Evolutionary conservation across 2,888 invertebrate species (phyloP).

Genomic region (Leuctra nigra): DNA sequence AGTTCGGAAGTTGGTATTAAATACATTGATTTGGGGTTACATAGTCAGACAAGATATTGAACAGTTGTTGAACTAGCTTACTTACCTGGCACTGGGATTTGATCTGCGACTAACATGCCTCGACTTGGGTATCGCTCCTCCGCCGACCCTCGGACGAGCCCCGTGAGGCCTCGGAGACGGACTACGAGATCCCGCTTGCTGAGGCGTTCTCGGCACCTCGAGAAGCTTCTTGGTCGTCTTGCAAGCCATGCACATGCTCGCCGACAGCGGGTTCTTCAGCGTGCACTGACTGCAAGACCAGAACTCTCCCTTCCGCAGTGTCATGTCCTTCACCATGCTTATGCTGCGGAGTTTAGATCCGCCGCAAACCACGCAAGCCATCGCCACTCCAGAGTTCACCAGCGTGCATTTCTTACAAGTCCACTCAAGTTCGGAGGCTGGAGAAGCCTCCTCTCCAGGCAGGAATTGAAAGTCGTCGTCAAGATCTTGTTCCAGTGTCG

Average conservation of each 20-base stretch:
- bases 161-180: slow-evolving; percentile 35
- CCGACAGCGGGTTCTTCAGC: slow-evolving; percentile 66
- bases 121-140: slow-evolving; percentile 30
- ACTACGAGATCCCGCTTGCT: slow-evolving; percentile 39
- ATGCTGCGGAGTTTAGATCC: slow-evolving; percentile 71
- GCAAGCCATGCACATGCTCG: slow-evolving; percentile 65
- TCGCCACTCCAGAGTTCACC: slow-evolving; percentile 62
- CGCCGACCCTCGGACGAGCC: slow-evolving; percentile 1
- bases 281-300: slow-evolving; percentile 80
- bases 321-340: slow-evolving; percentile 56
- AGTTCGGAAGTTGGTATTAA: too few relatives aligned
- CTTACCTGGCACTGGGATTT: background rate
- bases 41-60: too few relatives aligned
- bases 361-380: slow-evolving; percentile 80
- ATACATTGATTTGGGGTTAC: too few relatives aligned
- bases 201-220: slow-evolving; percentile 35
- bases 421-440: slow-evolving; percentile 51
- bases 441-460: slow-evolving; percentile 30
- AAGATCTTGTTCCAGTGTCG: slow-evolving; percentile 59
- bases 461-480: slow-evolving; percentile 62
- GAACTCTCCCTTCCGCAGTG: slow-evolving; percentile 62
- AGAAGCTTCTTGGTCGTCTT: slow-evolving; percentile 47
- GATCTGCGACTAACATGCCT: slow-evolving; percentile 9
- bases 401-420: slow-evolving; percentile 83
- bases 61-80: too few relatives aligned